Evolutionary conservation across 92 coral and sea anemone species (phyloP).

Genomic region (Desmophyllum pertusum): DNA sequence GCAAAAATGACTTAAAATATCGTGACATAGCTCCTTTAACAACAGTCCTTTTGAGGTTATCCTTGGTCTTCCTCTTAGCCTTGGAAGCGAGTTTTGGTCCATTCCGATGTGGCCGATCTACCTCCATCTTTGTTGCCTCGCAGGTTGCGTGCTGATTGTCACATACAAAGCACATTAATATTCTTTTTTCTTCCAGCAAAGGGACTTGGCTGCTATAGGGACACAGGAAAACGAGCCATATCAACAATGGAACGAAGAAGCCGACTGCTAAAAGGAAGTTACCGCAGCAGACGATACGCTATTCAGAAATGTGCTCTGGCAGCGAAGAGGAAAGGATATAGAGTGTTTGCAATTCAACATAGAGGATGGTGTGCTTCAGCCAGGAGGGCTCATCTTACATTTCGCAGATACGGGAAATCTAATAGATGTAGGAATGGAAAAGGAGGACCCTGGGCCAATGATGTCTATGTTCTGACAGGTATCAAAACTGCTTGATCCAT

Average conservation of each 20-base stretch:
- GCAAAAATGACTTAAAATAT: too few relatives aligned
- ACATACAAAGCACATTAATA: neutral
- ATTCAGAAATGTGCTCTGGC: constrained; percentile 59
- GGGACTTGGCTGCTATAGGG: constrained; percentile 39
- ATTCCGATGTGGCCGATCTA: too few relatives aligned
- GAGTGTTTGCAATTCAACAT: constrained; percentile 54
- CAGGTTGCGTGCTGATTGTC: neutral
- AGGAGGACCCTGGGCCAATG: constrained; percentile 71
- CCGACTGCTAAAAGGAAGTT: constrained; percentile 37
- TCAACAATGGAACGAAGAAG: constrained; percentile 32
- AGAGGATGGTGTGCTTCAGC: constrained; percentile 61
- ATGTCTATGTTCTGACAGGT: constrained; percentile 64
- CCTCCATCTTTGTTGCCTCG: too few relatives aligned
- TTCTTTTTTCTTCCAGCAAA: constrained; percentile 4
- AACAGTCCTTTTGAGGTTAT: too few relatives aligned
- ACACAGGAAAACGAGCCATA: constrained; percentile 46
- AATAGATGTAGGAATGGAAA: constrained; percentile 46
- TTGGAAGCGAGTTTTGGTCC: too few relatives aligned
- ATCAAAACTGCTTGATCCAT: neutral
- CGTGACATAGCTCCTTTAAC: too few relatives aligned
- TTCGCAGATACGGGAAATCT: constrained; percentile 49
- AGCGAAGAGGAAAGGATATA: constrained; percentile 42
- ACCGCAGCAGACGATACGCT: constrained; percentile 40
- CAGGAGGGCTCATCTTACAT: constrained; percentile 28
- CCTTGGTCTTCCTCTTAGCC: too few relatives aligned